phyloP scores from a whole-genome alignment of 2,797 vertebrate genomes.

The Erpetoichthys calabaricus region DNA sequence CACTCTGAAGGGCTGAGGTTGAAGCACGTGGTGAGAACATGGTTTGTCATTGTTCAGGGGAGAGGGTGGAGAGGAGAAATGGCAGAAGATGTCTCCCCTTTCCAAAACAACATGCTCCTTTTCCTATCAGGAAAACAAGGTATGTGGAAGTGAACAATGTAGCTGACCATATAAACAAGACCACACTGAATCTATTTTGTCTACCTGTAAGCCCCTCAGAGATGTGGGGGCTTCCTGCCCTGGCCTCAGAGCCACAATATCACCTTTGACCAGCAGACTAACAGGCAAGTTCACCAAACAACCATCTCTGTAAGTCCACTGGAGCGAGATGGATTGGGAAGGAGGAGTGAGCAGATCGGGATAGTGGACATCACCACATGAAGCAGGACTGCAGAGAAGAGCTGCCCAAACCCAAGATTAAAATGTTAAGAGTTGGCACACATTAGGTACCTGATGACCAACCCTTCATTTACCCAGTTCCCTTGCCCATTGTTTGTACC shows the following conservation, averaged over 20 bases:
- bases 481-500: conserved; percentile 7
- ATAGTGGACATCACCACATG: background rate
- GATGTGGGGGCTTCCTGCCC: conserved; percentile 15
- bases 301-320: conserved; percentile 21
- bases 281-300: conserved; percentile 19
- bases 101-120: conserved; percentile 20
- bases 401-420: no score
- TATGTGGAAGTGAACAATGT: background rate
- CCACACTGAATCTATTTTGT: no score
- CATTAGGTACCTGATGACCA: no score
- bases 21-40: conserved; percentile 17
- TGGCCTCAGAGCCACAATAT: conserved; percentile 20
- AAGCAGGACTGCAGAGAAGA: no score
- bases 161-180: no score
- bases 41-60: conserved; percentile 12
- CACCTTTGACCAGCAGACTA: conserved; percentile 20
- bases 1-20: conserved; percentile 23
- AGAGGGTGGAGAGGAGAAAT: conserved; percentile 16
- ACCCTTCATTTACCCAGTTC: no score
- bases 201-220: conserved; percentile 19
- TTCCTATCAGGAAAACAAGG: conserved; percentile 10
- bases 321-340: conserved; percentile 11
- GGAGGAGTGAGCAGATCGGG: conserved; percentile 12
- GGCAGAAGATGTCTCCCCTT: conserved; percentile 18
- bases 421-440: no score